Evolutionary conservation across 1,140 invertebrate genomes (phyloP).

Genomic region (Plectrocnemia conspersa): DNA sequence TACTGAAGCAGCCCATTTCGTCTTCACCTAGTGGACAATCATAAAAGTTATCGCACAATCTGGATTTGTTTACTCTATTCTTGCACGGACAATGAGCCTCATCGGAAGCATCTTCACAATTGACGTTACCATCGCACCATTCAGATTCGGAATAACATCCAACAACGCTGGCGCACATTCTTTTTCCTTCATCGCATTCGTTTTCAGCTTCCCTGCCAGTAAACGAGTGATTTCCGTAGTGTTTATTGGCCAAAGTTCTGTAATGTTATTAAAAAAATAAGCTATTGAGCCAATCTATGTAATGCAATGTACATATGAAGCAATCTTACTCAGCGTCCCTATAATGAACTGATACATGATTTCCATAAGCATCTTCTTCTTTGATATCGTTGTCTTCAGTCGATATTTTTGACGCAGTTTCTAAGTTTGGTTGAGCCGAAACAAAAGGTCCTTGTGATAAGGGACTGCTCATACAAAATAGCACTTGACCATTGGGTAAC

Average conservation of each 20-base stretch:
- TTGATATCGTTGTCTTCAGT: constrained; percentile 30
- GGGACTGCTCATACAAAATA: neutral
- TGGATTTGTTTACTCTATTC: constrained; percentile 56
- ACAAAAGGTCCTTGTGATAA: constrained; percentile 8
- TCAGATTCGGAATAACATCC: constrained; percentile 57
- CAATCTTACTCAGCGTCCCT: constrained; percentile 22
- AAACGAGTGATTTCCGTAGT: constrained; percentile 22
- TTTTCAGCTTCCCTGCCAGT: constrained; percentile 27
- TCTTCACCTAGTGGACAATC: constrained; percentile 75
- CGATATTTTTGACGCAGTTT: constrained; percentile 9
- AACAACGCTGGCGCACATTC: constrained; percentile 40
- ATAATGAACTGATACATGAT: constrained; percentile 26
- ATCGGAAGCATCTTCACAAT: constrained; percentile 79
- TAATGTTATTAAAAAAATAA: neutral
- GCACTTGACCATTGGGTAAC: neutral
- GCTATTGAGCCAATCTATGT: constrained; percentile 1
- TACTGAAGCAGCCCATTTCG: constrained; percentile 69
- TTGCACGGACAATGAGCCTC: constrained; percentile 70
- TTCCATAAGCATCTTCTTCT: constrained; percentile 34
- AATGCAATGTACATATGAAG: constrained; percentile 3
- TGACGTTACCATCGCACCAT: constrained; percentile 69
- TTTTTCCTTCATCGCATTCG: constrained; percentile 39
- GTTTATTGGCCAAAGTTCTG: constrained; percentile 26
- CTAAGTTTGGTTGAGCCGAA: constrained; percentile 18
- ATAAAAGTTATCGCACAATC: constrained; percentile 75